A percentile compares a stretch with the other conserved stretches of the same genome.
These are phyloP conservation scores for Apeltes quadracus DNA, from an alignment of 2,113 vertebrate genomes.

Conservation along the genomic window DNA sequence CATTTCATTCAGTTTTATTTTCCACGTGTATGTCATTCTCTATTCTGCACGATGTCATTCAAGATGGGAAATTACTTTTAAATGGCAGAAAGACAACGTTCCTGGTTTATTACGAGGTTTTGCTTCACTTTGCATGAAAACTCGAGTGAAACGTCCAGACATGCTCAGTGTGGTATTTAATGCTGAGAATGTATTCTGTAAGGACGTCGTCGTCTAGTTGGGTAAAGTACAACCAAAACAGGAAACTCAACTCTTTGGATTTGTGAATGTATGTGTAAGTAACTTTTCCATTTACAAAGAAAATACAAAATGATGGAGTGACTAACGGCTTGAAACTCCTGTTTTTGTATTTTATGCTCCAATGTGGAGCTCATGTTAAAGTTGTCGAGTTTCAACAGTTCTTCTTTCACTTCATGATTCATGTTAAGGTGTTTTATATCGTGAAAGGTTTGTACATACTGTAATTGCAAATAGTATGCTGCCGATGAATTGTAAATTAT, in stretches of 20 bases:
- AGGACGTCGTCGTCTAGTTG: slow-evolving; percentile 48
- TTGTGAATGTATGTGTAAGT: slow-evolving; percentile 68
- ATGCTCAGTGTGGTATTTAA: slow-evolving; percentile 47
- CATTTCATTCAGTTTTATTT: not conserved
- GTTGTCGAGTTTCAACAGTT: slow-evolving; percentile 34
- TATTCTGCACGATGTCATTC: not conserved
- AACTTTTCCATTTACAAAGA: slow-evolving; percentile 57
- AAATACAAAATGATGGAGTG: slow-evolving; percentile 17
- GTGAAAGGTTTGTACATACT: slow-evolving; percentile 67
- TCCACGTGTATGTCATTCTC: slow-evolving; percentile 23
- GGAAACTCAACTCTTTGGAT: slow-evolving; percentile 52
- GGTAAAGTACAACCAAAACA: slow-evolving; percentile 39
- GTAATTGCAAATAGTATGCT: slow-evolving; percentile 59
- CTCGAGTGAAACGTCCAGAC: slow-evolving; percentile 27
- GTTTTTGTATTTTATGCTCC: slow-evolving; percentile 54
- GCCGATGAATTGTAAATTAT: slow-evolving; percentile 63
- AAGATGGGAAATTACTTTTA: not conserved
- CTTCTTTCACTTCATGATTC: slow-evolving; percentile 41
- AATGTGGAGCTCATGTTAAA: slow-evolving; percentile 42
- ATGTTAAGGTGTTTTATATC: slow-evolving; percentile 69
- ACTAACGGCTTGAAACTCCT: slow-evolving; percentile 40
- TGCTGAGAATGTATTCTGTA: slow-evolving; percentile 69
- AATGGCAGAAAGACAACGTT: not conserved
- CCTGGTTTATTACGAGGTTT: slow-evolving; percentile 22
- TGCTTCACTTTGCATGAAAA: slow-evolving; percentile 43